phyloP scores from a whole-genome alignment of 2,888 invertebrate species.

The Acleris literana region DNA sequence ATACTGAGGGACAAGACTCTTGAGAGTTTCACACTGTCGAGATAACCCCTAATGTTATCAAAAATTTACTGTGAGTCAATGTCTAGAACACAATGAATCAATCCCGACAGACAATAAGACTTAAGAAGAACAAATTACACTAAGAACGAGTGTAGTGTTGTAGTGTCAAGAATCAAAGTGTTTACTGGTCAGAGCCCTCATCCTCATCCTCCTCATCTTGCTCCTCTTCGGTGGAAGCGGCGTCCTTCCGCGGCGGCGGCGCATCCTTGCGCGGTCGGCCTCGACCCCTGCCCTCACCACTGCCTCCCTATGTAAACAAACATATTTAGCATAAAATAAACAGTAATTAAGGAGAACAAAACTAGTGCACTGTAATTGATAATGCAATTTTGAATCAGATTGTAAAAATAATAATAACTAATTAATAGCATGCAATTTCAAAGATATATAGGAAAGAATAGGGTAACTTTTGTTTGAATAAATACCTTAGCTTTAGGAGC shows the following conservation, averaged over 20 bases:
- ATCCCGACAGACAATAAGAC: conserved; percentile 56
- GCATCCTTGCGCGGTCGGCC: conserved; percentile 79
- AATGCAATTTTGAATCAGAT: no score
- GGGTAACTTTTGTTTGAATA: no score
- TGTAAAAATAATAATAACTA: no score
- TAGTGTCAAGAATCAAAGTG: conserved; percentile 54
- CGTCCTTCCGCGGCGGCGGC: conserved; percentile 77
- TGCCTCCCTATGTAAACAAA: conserved; percentile 56
- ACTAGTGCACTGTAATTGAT: no score
- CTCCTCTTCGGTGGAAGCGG: conserved; percentile 77
- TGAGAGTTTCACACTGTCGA: conserved; percentile 71
- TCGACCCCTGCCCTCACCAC: conserved; percentile 74
- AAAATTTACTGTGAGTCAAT: conserved; percentile 37
- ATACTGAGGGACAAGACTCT: conserved; percentile 67
- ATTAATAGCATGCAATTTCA: no score
- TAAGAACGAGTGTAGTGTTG: conserved; percentile 65
- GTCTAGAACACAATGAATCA: conserved; percentile 51
- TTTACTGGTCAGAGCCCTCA: conserved; percentile 81
- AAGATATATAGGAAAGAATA: no score
- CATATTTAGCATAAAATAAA: not conserved
- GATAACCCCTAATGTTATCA: conserved; percentile 65
- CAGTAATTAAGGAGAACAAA: no score
- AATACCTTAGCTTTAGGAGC: conserved; percentile 73
- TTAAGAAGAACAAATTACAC: conserved; percentile 80
- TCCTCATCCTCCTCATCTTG: conserved; percentile 78